These are phyloP conservation scores for Mesoligia furuncula DNA, from an alignment of 2,888 invertebrate species.

Conservation along the genomic window DNA sequence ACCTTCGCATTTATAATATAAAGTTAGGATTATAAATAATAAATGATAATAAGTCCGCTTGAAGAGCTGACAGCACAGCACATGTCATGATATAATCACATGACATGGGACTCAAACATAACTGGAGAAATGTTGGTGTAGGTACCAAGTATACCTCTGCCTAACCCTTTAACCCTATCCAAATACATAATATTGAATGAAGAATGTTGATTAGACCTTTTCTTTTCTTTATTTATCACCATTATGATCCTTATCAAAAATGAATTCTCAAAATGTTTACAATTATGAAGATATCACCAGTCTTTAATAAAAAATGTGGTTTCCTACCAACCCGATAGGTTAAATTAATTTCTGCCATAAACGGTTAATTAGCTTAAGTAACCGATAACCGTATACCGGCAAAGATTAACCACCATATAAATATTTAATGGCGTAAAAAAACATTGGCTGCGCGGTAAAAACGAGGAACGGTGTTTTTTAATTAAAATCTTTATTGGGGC, in stretches of 20 bases:
- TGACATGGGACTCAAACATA: neutral
- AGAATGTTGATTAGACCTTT: neutral
- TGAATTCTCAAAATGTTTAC: neutral
- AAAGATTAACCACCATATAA: neutral
- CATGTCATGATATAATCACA: neutral
- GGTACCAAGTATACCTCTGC: no score
- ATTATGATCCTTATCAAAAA: neutral
- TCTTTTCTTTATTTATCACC: neutral
- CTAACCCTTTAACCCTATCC: no score
- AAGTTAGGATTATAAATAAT: no score
- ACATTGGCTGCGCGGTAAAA: conserved; percentile 7
- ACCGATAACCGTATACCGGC: neutral
- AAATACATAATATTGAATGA: neutral
- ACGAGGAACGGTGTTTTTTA: neutral
- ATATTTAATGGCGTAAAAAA: neutral
- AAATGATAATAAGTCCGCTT: no score
- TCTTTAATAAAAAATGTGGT: neutral
- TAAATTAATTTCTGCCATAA: neutral
- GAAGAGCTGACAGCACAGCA: no score
- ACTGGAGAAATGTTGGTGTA: no score
- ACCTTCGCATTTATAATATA: no score
- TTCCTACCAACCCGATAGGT: neutral
- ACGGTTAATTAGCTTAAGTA: neutral
- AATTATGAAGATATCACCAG: neutral
- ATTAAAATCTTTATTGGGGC: conserved; percentile 9